These are phyloP conservation scores for Lepetodrilus schrolli DNA, from an alignment of 2,888 invertebrate species.

Conservation along the genomic window DNA sequence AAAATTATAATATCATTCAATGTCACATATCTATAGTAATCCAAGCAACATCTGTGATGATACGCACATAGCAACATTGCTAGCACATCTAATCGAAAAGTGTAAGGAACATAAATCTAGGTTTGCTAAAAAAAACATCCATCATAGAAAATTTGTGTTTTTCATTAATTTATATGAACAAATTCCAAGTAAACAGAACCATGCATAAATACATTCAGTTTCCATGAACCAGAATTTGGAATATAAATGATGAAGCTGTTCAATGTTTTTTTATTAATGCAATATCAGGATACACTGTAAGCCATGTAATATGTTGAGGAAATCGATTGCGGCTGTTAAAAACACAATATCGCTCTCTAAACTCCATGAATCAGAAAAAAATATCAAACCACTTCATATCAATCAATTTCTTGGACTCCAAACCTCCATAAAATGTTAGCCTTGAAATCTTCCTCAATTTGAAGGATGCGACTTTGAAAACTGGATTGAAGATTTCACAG, in stretches of 20 bases:
- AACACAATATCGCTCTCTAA: slow-evolving; percentile 16
- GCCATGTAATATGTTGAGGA: not conserved
- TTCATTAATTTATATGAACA: no score
- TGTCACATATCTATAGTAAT: no score
- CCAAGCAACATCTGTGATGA: no score
- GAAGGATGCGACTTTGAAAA: slow-evolving; percentile 11
- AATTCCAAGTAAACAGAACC: no score
- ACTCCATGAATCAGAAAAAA: slow-evolving; percentile 24
- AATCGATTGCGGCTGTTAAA: slow-evolving; percentile 3
- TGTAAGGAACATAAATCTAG: no score
- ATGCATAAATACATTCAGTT: no score
- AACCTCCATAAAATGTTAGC: slow-evolving; percentile 9
- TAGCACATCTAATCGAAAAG: no score
- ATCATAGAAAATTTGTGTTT: no score
- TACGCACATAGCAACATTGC: no score
- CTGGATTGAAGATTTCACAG: slow-evolving; percentile 18
- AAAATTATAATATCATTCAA: no score
- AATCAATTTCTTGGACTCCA: slow-evolving; percentile 8
- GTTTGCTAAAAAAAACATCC: no score
- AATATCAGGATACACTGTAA: not conserved
- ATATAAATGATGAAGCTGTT: not conserved
- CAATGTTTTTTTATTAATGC: not conserved
- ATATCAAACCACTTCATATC: slow-evolving; percentile 18
- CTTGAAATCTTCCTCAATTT: slow-evolving; percentile 12
- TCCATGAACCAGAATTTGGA: no score